These are phyloP conservation scores for Laothoe populi DNA, from an alignment of 2,888 invertebrate genomes.

Conservation along the genomic window DNA sequence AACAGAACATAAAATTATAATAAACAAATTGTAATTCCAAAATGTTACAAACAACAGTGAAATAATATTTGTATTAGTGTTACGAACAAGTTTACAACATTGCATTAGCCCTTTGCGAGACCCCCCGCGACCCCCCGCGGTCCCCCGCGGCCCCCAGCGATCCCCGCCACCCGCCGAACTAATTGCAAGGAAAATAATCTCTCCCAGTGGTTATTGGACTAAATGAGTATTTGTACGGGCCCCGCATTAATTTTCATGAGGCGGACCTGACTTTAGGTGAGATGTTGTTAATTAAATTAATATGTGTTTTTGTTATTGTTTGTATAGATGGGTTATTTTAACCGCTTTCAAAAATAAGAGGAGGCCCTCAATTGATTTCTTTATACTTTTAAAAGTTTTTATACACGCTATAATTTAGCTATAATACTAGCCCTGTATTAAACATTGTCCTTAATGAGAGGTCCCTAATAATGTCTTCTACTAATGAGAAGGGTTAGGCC, in stretches of 20 bases:
- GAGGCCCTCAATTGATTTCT: too few relatives aligned
- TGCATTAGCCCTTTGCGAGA: constrained; percentile 16
- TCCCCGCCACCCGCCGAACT: constrained; percentile 32
- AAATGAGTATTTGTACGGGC: constrained; percentile 53
- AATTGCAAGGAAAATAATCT: constrained; percentile 60
- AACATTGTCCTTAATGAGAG: too few relatives aligned
- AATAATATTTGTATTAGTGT: constrained; percentile 22
- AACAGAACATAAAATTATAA: not conserved
- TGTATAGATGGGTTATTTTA: not conserved
- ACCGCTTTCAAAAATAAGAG: too few relatives aligned
- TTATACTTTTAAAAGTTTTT: too few relatives aligned
- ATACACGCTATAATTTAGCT: too few relatives aligned
- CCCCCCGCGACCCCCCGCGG: constrained; percentile 7
- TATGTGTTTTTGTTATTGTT: constrained; percentile 18
- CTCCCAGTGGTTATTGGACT: constrained; percentile 52
- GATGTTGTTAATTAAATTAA: constrained; percentile 52
- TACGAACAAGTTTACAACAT: constrained; percentile 23
- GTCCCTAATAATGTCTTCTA: too few relatives aligned
- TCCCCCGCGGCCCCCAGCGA: constrained; percentile 1
- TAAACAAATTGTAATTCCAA: not conserved
- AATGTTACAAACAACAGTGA: constrained; percentile 9
- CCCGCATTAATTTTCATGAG: constrained; percentile 59
- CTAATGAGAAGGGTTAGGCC: too few relatives aligned
- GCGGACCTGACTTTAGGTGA: constrained; percentile 36
- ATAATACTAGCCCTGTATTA: too few relatives aligned